phyloP scores from a whole-genome alignment of 2,113 vertebrate species.

The Dasyurus viverrinus region DNA sequence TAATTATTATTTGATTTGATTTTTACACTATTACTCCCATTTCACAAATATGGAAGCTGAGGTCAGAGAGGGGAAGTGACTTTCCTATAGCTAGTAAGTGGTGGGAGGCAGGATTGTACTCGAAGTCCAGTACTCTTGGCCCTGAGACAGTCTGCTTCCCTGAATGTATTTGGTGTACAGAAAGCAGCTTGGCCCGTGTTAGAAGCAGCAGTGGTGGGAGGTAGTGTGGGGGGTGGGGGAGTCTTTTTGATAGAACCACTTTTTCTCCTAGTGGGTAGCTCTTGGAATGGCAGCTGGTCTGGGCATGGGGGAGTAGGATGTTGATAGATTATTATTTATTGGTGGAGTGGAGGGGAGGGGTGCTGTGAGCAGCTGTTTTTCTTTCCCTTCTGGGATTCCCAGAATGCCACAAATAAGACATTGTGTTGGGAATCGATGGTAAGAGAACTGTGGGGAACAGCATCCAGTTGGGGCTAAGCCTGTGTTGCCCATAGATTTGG shows the following conservation, averaged over 20 bases:
- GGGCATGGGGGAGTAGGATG: neutral
- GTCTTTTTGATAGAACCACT: neutral
- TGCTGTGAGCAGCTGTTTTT: neutral
- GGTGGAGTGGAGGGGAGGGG: neutral
- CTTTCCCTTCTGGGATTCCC: neutral
- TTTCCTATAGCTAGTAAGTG: neutral
- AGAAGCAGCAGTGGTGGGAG: neutral
- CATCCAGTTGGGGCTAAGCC: neutral
- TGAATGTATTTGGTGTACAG: neutral
- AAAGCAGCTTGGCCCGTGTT: neutral
- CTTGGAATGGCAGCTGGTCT: neutral
- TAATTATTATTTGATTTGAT: neutral
- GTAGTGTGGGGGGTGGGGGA: neutral
- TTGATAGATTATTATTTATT: neutral
- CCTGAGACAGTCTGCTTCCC: neutral
- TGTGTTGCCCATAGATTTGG: neutral
- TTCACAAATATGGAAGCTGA: neutral
- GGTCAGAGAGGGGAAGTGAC: neutral
- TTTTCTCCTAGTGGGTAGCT: neutral
- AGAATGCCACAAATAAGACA: neutral
- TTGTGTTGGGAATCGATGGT: neutral
- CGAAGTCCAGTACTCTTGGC: neutral
- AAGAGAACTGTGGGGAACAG: neutral
- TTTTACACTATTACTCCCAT: neutral
- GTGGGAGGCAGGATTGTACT: neutral